Evolutionary conservation across 2,113 vertebrate species (phyloP).

Genomic region (Neodon shergylaensis): DNA sequence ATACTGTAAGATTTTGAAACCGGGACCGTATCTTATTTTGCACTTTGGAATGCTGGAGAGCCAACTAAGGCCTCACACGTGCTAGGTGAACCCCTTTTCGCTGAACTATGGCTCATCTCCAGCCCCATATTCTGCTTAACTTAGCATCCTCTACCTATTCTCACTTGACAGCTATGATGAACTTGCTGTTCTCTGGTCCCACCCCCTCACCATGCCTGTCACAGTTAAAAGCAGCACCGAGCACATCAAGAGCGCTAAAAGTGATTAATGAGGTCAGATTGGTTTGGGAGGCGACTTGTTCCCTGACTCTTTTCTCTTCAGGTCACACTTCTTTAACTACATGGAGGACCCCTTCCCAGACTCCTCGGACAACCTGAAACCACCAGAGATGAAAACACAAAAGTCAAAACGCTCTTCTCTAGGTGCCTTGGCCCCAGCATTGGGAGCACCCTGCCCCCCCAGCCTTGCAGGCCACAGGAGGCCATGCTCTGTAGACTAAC

Average conservation of each 20-base stretch:
- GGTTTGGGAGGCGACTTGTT: background rate
- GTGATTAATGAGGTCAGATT: conserved; percentile 5
- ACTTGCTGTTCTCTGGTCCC: background rate
- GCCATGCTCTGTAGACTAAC: background rate
- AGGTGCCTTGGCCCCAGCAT: background rate
- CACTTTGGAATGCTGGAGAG: background rate
- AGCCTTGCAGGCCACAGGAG: background rate
- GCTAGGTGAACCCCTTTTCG: background rate
- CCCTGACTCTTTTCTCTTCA: background rate
- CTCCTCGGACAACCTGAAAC: background rate
- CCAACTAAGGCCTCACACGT: background rate
- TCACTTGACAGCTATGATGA: conserved; percentile 5
- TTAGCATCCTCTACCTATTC: background rate
- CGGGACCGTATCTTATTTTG: background rate
- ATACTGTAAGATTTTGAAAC: background rate
- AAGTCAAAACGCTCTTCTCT: background rate
- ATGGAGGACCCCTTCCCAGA: background rate
- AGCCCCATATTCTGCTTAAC: background rate
- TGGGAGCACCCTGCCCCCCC: background rate
- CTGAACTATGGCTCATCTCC: background rate
- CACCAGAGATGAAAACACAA: background rate
- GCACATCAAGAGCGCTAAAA: background rate
- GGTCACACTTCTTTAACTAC: background rate
- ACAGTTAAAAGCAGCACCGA: background rate
- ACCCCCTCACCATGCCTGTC: background rate